Evolutionary conservation across 1,140 invertebrate genomes (phyloP), one percentile per base, ranked within the genome.

Genomic region (Muscidifurax raptorellus): DNA sequence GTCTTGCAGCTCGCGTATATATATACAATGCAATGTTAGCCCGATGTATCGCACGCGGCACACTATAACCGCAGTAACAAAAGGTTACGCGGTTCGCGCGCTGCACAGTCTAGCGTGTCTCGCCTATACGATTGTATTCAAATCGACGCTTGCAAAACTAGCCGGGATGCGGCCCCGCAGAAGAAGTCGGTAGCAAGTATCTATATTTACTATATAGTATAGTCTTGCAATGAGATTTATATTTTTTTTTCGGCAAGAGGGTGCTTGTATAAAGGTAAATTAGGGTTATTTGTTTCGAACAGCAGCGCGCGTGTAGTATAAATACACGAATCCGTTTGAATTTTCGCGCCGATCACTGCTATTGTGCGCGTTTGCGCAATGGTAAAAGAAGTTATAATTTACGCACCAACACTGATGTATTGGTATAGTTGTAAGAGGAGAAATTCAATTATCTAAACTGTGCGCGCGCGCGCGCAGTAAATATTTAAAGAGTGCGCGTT

Each of bases 101-200:
- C 28, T 69, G 80, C 59, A 78, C 76, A 18, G 22, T 36, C 4
- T 66, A 59, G 25, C 30, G 47, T 18, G 30, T 52, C 76, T 84
- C 47, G 47, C 36, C 83, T 79, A 78, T 82, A 87, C 87, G 87
- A 89, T 90, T 90, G 89, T 89, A 89, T 90, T 89, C 87, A 89
- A 90, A 90, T 90, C 77, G 86, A 66, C 27, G 67, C 84, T 89
- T 89, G 86, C 89, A 88, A 89, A 89, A 89, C 85, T 59, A n/a
- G 18, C 52, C 52, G 22, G 18, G 52, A 59, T 59, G 52, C 52
- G 0, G 52, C 22, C 52, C 22, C 2, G 1, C 3, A 59, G 52
- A 22, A 52, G 2, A 59, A 59, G 52, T n/a, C 52, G 22, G 18
- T 59, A 59, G 47, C 47, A 15, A 47, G 44, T 47, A 47, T 47